phyloP scores from a whole-genome alignment of 2,797 vertebrate genomes.

The Eupleurogrammus muticus region DNA sequence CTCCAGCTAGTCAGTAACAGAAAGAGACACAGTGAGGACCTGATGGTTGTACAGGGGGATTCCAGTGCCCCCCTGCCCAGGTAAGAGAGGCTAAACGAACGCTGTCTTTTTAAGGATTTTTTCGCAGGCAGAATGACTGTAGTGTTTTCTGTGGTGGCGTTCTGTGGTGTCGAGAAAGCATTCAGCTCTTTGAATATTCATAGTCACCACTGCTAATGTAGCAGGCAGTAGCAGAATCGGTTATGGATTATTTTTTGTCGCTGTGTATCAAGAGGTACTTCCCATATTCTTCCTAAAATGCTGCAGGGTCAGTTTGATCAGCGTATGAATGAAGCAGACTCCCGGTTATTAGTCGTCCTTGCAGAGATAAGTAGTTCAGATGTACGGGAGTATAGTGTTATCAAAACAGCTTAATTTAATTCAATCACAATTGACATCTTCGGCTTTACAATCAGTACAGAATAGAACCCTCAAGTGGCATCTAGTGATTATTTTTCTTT shows the following conservation, averaged over 20 bases:
- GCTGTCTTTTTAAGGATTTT: neutral
- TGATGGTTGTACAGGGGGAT: slow-evolving; percentile 69
- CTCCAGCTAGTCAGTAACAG: slow-evolving; percentile 15
- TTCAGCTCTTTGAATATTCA: slow-evolving; percentile 6
- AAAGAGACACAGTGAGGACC: slow-evolving; percentile 23
- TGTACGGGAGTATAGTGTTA: neutral
- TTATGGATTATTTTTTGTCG: neutral
- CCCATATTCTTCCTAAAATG: neutral
- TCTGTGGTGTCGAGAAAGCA: slow-evolving; percentile 5
- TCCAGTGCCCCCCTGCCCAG: slow-evolving; percentile 57
- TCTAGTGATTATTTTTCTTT: no score
- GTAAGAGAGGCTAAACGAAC: slow-evolving; percentile 36
- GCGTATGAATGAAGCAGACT: neutral
- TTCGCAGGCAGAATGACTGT: no score
- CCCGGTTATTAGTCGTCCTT: neutral
- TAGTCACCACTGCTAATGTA: slow-evolving; percentile 19
- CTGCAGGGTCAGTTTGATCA: slow-evolving; percentile 19
- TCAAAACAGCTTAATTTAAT: neutral
- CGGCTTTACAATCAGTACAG: neutral
- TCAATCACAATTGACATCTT: neutral
- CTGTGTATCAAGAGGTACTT: slow-evolving; percentile 2
- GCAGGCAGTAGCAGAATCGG: slow-evolving; percentile 7
- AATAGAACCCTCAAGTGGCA: neutral
- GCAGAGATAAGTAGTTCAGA: neutral
- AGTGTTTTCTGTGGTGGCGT: slow-evolving; percentile 10